Evolutionary conservation across 1,140 invertebrate genomes (phyloP).

Genomic region (Sesamia nonagrioides): DNA sequence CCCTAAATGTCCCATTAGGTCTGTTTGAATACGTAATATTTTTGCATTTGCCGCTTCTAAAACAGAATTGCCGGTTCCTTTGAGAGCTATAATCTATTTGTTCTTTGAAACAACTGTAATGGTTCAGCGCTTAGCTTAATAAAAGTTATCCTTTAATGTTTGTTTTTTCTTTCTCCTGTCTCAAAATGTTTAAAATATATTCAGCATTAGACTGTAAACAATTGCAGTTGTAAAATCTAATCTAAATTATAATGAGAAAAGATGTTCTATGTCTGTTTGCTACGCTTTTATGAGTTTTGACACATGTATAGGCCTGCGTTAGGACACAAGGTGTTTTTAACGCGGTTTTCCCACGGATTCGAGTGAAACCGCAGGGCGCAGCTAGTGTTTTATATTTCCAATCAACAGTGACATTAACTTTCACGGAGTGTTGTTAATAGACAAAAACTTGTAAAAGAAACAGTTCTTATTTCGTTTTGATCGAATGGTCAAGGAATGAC

Average conservation of each 20-base stretch:
- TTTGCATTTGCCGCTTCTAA: constrained; percentile 86
- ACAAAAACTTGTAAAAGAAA: constrained; percentile 63
- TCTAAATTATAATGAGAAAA: too few relatives aligned
- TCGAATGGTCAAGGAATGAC: constrained; percentile 61
- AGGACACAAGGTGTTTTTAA: too few relatives aligned
- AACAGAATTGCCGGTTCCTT: constrained; percentile 86
- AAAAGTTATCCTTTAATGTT: constrained; percentile 75
- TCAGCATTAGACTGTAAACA: constrained; percentile 20
- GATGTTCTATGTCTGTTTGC: too few relatives aligned
- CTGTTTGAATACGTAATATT: constrained; percentile 88
- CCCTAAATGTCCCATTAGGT: constrained; percentile 87
- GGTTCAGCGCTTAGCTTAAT: constrained; percentile 81
- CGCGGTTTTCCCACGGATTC: too few relatives aligned
- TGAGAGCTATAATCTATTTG: constrained; percentile 87
- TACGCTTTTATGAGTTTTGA: too few relatives aligned
- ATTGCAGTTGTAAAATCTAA: constrained; percentile 23
- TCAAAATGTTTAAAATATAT: constrained; percentile 43
- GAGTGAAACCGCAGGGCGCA: too few relatives aligned
- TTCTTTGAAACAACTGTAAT: constrained; percentile 85
- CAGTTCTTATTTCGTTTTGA: constrained; percentile 61
- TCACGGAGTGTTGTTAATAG: constrained; percentile 55
- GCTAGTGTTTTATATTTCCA: constrained; percentile 39
- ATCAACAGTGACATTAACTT: constrained; percentile 61
- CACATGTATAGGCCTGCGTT: too few relatives aligned
- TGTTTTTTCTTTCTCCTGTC: constrained; percentile 56